Base-by-base conservation (phyloP, 2,113 vertebrate species). In the Halcyon malimbica region DNA sequence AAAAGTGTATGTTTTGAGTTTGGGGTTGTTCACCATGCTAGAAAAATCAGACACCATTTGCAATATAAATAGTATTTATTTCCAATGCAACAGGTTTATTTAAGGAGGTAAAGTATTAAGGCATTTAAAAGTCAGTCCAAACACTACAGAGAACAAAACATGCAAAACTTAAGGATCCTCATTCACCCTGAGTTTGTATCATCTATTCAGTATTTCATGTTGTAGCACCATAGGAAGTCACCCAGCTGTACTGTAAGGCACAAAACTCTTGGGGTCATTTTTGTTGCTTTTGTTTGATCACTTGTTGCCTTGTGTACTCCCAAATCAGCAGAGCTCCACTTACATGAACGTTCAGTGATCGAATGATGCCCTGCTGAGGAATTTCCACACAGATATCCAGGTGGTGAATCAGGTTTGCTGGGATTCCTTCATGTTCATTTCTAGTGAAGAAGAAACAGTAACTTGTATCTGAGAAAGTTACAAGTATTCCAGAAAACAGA, bases 301-400 rank as follows among this genome's bases (percentile, higher is more conserved):
- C 97, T 92, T 98, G 99, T 71, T 99, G 99, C 19, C 99, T 97
- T 1, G 99, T 99, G 64, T 99, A 99, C 59, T 99, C 99, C 99
- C 99, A 99, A 50, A 99, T 98, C 79, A 99, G 98, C 94, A 99
- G 98, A n/a, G 99, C 99, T 15, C 99, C 99, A 6, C 99, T 99
- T 74, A 99, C 99, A 0, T 99, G 99, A 41, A 99, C 99, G 1
- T 99, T 99, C 84, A 99, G 99, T 1, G 99, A 99, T 25, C 99
- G 99, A 59, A 98, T 99, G 89, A 99, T 97, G 6, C 99, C 99
- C 87, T 98, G 99, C 78, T 99, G 99, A 41, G 99, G 99, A 83
- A 99, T 99, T 97, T 99, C 99, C 96, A 99, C 99, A 16, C 99
- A 99, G 15, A 99, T 98, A 3, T 99, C 99, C 93, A 99, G 82